A percentile compares a stretch with the other conserved stretches of the same genome.
Conservation (phyloP, 2,113 vertebrate genomes). For the Heterotis niloticus region DNA sequence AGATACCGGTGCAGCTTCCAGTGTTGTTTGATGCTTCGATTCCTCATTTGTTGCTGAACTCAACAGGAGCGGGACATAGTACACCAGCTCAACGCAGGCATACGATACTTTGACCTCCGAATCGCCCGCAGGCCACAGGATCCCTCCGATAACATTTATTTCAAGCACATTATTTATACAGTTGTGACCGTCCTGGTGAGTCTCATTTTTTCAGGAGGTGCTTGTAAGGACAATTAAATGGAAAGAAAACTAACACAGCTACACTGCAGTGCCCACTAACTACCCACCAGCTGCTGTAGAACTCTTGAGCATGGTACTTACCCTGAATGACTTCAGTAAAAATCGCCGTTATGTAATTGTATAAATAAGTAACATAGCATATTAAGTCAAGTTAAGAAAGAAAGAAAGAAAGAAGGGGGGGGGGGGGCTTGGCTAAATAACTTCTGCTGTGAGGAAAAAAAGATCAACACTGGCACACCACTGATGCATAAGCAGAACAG, state of each 20-base stretch:
- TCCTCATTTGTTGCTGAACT: conserved; percentile 6
- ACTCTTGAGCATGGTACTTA: not conserved
- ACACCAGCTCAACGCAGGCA: conserved; percentile 77
- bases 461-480: not conserved
- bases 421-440: too few species aligned
- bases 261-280: too few species aligned
- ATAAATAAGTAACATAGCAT: not conserved
- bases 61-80: conserved; percentile 68
- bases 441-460: not conserved
- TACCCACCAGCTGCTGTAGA: not conserved
- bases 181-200: conserved; percentile 74
- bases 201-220: not conserved
- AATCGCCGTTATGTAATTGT: not conserved
- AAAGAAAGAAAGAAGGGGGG: not conserved
- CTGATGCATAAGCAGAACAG: not conserved
- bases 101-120: conserved; percentile 83
- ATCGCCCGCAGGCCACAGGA: conserved; percentile 73
- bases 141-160: conserved; percentile 67
- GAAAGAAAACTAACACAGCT: not conserved
- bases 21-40: not conserved
- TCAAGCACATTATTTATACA: conserved; percentile 82
- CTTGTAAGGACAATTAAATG: not conserved
- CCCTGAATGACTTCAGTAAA: not conserved
- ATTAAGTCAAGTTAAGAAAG: too few species aligned
- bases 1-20: too few species aligned